Evolutionary conservation across 2,888 invertebrate genomes (phyloP), one percentile per base, ranked within the genome.

Genomic region (Stratiomys singularior): DNA sequence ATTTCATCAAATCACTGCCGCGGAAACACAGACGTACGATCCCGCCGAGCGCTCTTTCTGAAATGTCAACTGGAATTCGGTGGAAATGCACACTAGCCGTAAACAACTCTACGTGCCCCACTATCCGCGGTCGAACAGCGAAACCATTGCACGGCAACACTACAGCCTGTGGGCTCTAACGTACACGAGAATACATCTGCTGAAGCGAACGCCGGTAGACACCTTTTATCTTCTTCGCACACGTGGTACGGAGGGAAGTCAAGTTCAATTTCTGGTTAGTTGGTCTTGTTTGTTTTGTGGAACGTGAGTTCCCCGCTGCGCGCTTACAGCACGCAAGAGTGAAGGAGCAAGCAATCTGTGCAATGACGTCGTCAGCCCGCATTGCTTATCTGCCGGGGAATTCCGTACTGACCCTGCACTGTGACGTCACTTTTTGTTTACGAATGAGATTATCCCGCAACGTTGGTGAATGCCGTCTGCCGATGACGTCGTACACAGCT

Each of bases 41-140:
- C 66, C 37, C 66, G 37, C n/a, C 66, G 37, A 28, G 37, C 37
- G 66, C 66, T 66, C 66, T 18, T 30, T 37, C 66, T 18, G 37
- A 66, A 66, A 66, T 66, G 66, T 18, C 21, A 37, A 9, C n/a
- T 18, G 18, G 37, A 18, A 30, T 37, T 18, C 37, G 13, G 18
- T 1, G 7, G 13, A 37, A 66, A 18, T 37, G 21, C 66, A 66
- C 21, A 18, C 15, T 9, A 66, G 37, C 66, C 37, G 66, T 28
- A 13, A n/a, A 37, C 18, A 37, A 37, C 52, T 4, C 4, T n/a
- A 15, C 15, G 52, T 13, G 21, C 66, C 30, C 21, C 66, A 30
- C 64, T 27, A 27, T 30, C 15, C 64, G 15, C 5, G 15, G 15
- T 1, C 18, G 58, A 18, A 2, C 4, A 4, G 7, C 15, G 15